Conservation (phyloP, 2,888 invertebrate species). For the Chirona hameri region DNA sequence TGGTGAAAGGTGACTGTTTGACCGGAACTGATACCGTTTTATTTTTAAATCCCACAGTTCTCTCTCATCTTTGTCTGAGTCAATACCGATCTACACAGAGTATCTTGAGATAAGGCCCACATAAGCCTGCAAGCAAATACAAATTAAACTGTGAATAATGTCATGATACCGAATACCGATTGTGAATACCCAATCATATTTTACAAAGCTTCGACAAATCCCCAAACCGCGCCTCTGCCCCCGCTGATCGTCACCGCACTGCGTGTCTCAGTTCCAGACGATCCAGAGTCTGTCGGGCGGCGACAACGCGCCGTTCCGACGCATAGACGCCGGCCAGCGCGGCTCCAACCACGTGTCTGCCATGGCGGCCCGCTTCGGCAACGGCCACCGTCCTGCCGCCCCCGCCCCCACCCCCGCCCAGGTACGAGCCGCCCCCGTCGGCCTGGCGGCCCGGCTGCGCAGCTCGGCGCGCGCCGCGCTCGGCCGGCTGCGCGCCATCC, state of each 20-base stretch:
- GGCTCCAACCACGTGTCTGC: constrained; percentile 46
- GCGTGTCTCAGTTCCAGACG: neutral
- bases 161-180: too few relatives aligned
- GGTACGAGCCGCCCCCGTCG: neutral
- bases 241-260: neutral
- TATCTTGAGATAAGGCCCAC: too few relatives aligned
- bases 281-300: neutral
- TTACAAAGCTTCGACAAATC: too few relatives aligned
- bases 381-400: constrained; percentile 51
- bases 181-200: too few relatives aligned
- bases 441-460: neutral
- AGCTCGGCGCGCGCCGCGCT: neutral
- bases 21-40: too few relatives aligned
- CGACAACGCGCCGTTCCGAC: neutral
- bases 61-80: too few relatives aligned
- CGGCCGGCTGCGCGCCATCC: neutral
- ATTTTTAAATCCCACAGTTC: too few relatives aligned
- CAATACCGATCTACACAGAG: too few relatives aligned
- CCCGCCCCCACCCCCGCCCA: neutral
- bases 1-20: too few relatives aligned
- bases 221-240: too few relatives aligned
- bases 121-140: too few relatives aligned
- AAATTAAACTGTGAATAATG: too few relatives aligned
- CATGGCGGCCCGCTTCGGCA: constrained; percentile 55
- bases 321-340: constrained; percentile 57